A percentile compares a stretch with the other conserved stretches of the same genome.
phyloP scores from a whole-genome alignment of 2,113 vertebrate genomes.

The Thinocorus orbignyianus region DNA sequence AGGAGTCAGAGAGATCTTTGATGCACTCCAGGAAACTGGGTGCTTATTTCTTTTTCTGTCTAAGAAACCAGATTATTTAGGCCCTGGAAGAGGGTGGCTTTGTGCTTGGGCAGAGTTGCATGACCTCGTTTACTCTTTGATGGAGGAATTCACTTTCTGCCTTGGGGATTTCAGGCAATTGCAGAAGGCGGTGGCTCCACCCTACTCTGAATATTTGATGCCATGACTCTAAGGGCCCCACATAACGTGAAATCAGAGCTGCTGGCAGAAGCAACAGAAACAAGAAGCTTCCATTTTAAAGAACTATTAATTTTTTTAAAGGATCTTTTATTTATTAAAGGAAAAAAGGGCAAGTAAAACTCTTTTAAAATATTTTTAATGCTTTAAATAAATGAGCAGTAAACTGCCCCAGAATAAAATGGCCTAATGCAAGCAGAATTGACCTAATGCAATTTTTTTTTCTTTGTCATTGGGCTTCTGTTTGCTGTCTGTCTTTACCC shows the following conservation, averaged over 20 bases:
- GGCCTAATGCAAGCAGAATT: background rate
- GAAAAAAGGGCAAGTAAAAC: background rate
- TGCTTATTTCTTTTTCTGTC: background rate
- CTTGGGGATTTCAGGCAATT: background rate
- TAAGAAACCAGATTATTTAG: background rate
- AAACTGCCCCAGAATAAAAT: background rate
- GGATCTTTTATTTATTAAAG: slow-evolving; percentile 28
- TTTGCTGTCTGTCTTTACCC: background rate
- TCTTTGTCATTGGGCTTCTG: background rate
- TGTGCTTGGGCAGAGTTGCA: background rate
- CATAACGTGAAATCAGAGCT: background rate
- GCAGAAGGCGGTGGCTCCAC: background rate
- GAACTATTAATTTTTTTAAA: slow-evolving; percentile 17
- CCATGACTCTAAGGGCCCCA: background rate
- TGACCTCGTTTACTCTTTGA: background rate
- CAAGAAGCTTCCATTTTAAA: background rate
- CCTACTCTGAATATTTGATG: slow-evolving; percentile 7
- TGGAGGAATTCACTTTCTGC: background rate
- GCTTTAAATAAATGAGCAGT: background rate
- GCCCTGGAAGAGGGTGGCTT: background rate
- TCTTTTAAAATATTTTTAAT: background rate
- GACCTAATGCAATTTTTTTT: background rate
- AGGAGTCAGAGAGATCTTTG: background rate
- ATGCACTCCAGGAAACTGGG: background rate
- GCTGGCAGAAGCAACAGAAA: background rate